Evolutionary conservation across 2,888 invertebrate genomes (phyloP), one percentile per base, ranked within the genome.

Genomic region (Resseliella maxima): DNA sequence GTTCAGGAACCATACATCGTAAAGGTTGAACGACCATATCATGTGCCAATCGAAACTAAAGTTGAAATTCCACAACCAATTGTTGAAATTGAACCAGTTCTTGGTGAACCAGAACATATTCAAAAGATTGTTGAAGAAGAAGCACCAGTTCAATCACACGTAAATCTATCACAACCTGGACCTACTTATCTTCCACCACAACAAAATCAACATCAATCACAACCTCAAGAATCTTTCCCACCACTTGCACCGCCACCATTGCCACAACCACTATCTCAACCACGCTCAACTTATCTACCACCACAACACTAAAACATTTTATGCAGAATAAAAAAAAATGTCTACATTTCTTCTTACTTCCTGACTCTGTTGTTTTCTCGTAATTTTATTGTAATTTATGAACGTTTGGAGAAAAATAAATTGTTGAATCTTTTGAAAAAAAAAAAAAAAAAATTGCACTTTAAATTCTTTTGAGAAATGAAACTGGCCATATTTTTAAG

Each of bases 1-100:
- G 72, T 72, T 31, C 10, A 72, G 12, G 15, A 72, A 15, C 72
- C 72, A 15, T 72, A 72, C 15, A 31, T 31, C 31, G 72, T 72
- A 0, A 72, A 31, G 31, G 31, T 72, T 27, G 21, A 72, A 31
- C 2, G 15, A 18, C 72, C 72, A 72, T 15, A 21, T 72, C 72
- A 72, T 15, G 15, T 72, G 12, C 72, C 72, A 12, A 72, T 72
- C 15, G 72, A 21, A 21, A 72, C 72, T 12, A 72, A 31, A n/a
- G 72, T 72, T 10, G 5, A 31, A 0, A 35, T 72, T 0, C 72
- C 72, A 1, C 31, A 72, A 27, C 72, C 72, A 18, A 72, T 72
- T 31, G 35, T 72, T n/a, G 31, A 72, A 72, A 31, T 72, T 15
- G 72, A 72, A 72, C 72, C 72, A 72, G n/a, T 72, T 3, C 31